Percentiles rank a stretch among this genome's conserved stretches.
Evolutionary conservation across 1,140 invertebrate species (phyloP).

Genomic region (Colletes latitarsis): DNA sequence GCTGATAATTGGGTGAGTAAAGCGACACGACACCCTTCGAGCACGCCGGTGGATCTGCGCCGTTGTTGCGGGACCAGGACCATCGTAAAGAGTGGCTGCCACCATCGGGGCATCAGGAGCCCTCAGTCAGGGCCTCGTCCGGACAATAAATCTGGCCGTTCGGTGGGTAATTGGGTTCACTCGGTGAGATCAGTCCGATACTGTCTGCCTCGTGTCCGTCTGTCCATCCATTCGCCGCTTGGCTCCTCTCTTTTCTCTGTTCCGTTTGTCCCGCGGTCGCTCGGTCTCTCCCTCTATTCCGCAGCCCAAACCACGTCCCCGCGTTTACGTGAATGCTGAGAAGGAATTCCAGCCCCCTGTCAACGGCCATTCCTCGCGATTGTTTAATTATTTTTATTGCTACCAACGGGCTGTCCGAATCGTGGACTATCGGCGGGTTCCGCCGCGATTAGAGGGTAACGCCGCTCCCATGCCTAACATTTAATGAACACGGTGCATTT

Average conservation of each 20-base stretch:
- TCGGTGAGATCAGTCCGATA: constrained; percentile 81
- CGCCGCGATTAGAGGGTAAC: constrained; percentile 15
- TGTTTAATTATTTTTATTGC: constrained; percentile 46
- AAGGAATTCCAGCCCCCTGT: constrained; percentile 41
- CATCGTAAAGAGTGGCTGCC: constrained; percentile 75
- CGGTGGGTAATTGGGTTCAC: constrained; percentile 81
- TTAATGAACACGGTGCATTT: constrained; percentile 14
- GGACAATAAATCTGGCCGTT: constrained; percentile 80
- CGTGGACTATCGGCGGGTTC: not conserved
- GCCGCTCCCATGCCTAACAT: not conserved
- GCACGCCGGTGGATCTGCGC: constrained; percentile 13
- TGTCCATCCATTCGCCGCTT: constrained; percentile 71
- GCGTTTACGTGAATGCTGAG: constrained; percentile 41
- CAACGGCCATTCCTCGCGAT: constrained; percentile 35
- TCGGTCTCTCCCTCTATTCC: constrained; percentile 5
- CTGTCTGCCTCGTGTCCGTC: constrained; percentile 79
- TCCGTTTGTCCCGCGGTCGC: not conserved
- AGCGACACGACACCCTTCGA: constrained; percentile 69
- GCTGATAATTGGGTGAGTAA: constrained; percentile 79
- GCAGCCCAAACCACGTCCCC: constrained; percentile 32
- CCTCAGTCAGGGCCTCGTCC: constrained; percentile 71
- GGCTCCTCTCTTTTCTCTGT: constrained; percentile 55
- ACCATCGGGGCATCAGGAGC: constrained; percentile 72
- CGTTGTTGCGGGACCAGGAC: constrained; percentile 49
- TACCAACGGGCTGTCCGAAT: not conserved